These are phyloP conservation scores for Caenorhabditis sp. DNA, from an alignment of 2,888 invertebrate genomes.

Conservation along the genomic window DNA sequence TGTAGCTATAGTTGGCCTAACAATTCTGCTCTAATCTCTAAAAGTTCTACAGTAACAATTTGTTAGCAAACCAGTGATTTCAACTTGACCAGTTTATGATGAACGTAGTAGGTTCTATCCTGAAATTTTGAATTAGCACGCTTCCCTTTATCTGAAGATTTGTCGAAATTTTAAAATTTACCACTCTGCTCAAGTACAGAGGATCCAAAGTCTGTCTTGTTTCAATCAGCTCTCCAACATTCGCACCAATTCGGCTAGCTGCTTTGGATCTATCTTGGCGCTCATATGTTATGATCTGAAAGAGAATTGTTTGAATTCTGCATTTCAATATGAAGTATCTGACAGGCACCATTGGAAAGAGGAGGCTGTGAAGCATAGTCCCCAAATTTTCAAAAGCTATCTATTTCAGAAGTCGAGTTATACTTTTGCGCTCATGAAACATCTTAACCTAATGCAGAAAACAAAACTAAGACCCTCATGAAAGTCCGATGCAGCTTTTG, in stretches of 20 bases:
- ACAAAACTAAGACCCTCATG: no score
- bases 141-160: neutral
- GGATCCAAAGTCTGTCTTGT: slow-evolving; percentile 53
- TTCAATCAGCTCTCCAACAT: slow-evolving; percentile 63
- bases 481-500: no score
- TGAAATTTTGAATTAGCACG: slow-evolving; percentile 8
- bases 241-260: slow-evolving; percentile 56
- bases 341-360: no score
- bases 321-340: neutral
- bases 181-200: slow-evolving; percentile 56
- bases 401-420: no score
- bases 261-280: slow-evolving; percentile 61
- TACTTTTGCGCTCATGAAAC: no score
- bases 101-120: slow-evolving; percentile 53
- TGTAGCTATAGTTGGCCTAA: neutral
- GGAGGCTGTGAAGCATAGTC: no score
- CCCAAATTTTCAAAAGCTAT: no score
- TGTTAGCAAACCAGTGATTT: slow-evolving; percentile 38
- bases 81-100: slow-evolving; percentile 35
- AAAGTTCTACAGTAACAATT: neutral
- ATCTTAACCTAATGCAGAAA: no score
- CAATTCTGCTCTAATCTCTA: neutral
- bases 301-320: neutral
- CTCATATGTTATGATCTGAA: slow-evolving; percentile 61
- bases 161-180: slow-evolving; percentile 1